A percentile compares a stretch with the other conserved stretches of the same genome.
Evolutionary conservation across 2,888 invertebrate genomes (phyloP).

Genomic region (Camptogramma bilineatum): DNA sequence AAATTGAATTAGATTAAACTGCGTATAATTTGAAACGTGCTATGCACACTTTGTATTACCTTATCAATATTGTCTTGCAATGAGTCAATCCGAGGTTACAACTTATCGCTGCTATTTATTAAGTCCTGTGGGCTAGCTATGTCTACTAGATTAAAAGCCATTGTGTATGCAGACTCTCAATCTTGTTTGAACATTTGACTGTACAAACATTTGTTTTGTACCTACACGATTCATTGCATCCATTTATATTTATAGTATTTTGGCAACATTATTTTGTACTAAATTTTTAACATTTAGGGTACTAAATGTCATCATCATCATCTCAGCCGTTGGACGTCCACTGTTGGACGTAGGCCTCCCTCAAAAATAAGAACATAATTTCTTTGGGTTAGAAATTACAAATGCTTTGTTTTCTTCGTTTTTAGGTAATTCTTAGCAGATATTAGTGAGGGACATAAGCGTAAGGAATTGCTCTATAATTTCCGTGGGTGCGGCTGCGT

Average conservation of each 20-base stretch:
- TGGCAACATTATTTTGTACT: too few species aligned
- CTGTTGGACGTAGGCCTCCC: too few species aligned
- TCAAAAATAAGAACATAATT: background rate
- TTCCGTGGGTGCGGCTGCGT: conserved; percentile 12
- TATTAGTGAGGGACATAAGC: conserved; percentile 5
- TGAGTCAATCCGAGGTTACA: conserved; percentile 33
- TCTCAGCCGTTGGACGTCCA: too few species aligned
- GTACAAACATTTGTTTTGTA: too few species aligned
- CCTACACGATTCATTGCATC: background rate
- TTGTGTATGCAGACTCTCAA: background rate
- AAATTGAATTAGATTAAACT: background rate
- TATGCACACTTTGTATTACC: conserved; percentile 11
- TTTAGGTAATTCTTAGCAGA: background rate
- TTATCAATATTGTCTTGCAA: conserved; percentile 32
- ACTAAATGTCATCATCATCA: too few species aligned
- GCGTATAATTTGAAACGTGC: conserved; percentile 1
- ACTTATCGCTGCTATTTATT: conserved; percentile 25
- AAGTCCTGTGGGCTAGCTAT: background rate
- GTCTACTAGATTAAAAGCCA: background rate
- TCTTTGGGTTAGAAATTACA: background rate
- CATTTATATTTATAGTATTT: too few species aligned
- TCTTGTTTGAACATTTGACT: background rate
- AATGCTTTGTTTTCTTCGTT: background rate
- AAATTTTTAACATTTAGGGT: too few species aligned
- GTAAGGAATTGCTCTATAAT: conserved; percentile 4